Percentiles rank a stretch among this genome's conserved stretches.
Conservation (phyloP, 2,113 vertebrate genomes). For the Gambusia affinis region DNA sequence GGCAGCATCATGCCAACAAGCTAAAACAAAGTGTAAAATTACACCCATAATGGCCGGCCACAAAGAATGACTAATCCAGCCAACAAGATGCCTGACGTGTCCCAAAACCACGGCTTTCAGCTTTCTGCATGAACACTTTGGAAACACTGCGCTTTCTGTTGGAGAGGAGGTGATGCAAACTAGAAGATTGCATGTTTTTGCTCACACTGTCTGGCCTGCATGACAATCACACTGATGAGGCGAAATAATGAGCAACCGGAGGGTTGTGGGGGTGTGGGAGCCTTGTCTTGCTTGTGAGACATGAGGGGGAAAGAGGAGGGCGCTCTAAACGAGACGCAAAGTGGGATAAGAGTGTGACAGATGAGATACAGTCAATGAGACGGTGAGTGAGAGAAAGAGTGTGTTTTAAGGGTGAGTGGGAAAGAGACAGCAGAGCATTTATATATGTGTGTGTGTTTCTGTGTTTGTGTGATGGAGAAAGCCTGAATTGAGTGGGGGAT, state of each 20-base stretch:
- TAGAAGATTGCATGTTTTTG: conserved; percentile 62
- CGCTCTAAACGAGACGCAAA: conserved; percentile 11
- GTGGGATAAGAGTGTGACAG: conserved; percentile 33
- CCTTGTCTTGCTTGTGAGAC: conserved; percentile 43
- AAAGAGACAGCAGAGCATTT: conserved; percentile 29
- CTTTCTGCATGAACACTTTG: conserved; percentile 21
- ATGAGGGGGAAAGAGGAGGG: conserved; percentile 25
- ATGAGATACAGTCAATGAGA: conserved; percentile 31
- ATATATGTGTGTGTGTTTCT: conserved; percentile 31
- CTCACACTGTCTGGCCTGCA: conserved; percentile 54
- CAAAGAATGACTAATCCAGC: conserved; percentile 39
- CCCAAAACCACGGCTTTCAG: conserved; percentile 11
- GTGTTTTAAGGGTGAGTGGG: conserved; percentile 23
- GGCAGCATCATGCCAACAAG: conserved; percentile 37
- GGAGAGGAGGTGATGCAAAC: conserved; percentile 50
- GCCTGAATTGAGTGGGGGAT: conserved; percentile 48
- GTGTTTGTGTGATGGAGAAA: conserved; percentile 13
- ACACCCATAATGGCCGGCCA: conserved; percentile 44
- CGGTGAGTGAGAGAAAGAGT: conserved; percentile 15
- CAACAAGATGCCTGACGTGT: conserved; percentile 11
- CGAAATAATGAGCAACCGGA: conserved; percentile 68
- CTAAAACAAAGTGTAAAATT: conserved; percentile 56
- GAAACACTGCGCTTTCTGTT: conserved; percentile 3
- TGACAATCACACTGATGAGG: conserved; percentile 72
- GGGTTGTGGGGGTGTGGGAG: conserved; percentile 11